These are phyloP conservation scores for Lasioglossum albipes DNA, from an alignment of 1,140 invertebrate species.

Conservation along the genomic window DNA sequence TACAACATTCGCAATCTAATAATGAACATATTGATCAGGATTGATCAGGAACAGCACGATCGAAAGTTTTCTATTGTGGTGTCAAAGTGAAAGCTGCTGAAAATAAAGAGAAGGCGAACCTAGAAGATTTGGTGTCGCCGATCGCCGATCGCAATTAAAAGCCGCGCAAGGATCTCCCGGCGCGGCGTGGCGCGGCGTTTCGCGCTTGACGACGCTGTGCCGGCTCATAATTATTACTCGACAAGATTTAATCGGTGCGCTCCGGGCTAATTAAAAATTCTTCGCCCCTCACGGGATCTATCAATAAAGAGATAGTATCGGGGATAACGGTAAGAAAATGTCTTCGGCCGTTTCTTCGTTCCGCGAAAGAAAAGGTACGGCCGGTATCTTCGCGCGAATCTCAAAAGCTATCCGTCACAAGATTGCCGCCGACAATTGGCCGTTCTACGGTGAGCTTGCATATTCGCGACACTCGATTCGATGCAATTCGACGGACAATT, in stretches of 20 bases:
- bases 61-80: not conserved
- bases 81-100: not conserved
- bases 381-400: slow-evolving; percentile 68
- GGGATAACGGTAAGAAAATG: slow-evolving; percentile 72
- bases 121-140: not conserved
- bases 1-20: too few species aligned
- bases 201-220: slow-evolving; percentile 31
- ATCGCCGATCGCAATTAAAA: not conserved
- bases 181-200: not conserved
- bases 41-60: too few species aligned
- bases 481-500: slow-evolving; percentile 15
- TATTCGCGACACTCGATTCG: slow-evolving; percentile 57
- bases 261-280: slow-evolving; percentile 75
- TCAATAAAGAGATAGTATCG: slow-evolving; percentile 72
- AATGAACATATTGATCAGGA: too few species aligned
- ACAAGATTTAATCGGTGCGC: slow-evolving; percentile 74
- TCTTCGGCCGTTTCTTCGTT: slow-evolving; percentile 55
- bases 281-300: slow-evolving; percentile 60
- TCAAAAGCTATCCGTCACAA: slow-evolving; percentile 49
- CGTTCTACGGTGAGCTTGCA: slow-evolving; percentile 64
- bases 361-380: slow-evolving; percentile 35
- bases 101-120: not conserved
- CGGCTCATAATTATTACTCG: slow-evolving; percentile 76
- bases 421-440: slow-evolving; percentile 52
- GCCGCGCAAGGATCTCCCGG: not conserved